A percentile compares a stretch with the other conserved stretches of the same genome.
phyloP scores from a whole-genome alignment of 2,113 vertebrate genomes.

The Lasiurus cinereus region DNA sequence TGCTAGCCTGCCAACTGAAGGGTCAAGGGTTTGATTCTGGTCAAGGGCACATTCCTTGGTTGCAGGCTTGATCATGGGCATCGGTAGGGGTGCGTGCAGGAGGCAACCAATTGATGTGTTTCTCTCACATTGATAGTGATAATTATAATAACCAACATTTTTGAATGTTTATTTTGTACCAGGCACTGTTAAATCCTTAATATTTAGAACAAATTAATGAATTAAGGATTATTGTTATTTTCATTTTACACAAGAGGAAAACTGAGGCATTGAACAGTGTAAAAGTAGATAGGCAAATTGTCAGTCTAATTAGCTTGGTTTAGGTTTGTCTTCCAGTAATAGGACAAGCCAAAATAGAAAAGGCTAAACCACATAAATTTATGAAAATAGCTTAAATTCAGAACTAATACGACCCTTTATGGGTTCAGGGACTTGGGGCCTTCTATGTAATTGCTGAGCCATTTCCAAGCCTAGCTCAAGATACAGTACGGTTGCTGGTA shows the following conservation, averaged over 20 bases:
- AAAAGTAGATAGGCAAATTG: neutral
- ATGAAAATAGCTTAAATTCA: neutral
- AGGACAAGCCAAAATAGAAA: neutral
- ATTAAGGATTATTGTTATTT: neutral
- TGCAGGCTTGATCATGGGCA: too few species aligned
- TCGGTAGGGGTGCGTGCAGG: too few species aligned
- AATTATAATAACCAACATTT: neutral
- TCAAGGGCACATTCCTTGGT: too few species aligned
- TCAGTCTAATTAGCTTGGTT: neutral
- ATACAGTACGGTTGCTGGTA: neutral
- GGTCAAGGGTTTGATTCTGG: too few species aligned
- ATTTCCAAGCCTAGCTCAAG: neutral
- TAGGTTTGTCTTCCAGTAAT: neutral
- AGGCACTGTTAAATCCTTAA: neutral
- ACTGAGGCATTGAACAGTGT: neutral
- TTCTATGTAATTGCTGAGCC: neutral
- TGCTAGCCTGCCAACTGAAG: too few species aligned
- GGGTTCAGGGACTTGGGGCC: neutral
- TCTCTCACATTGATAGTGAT: neutral
- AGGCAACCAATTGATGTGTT: too few species aligned
- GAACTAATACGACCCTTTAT: neutral
- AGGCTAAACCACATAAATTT: neutral
- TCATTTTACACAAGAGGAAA: neutral
- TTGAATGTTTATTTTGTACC: neutral
- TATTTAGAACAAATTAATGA: neutral